Evolutionary conservation across 2,113 vertebrate genomes (phyloP).

Genomic region (Corydoras maculifer): DNA sequence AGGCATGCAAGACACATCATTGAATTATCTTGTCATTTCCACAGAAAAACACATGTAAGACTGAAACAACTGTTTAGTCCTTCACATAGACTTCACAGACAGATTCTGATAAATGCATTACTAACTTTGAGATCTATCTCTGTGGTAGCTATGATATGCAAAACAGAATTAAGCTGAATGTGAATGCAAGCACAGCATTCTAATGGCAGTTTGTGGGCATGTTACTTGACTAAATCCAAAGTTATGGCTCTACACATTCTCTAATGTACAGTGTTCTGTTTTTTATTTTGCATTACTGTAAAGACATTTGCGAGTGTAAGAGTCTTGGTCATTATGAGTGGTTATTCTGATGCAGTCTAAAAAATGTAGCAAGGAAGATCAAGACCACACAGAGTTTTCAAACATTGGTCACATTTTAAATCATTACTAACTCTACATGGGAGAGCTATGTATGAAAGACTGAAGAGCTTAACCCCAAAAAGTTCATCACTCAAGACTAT

Average conservation of each 20-base stretch:
- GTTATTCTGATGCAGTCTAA: conserved; percentile 7
- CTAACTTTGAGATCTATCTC: conserved; percentile 2
- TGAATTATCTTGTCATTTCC: conserved; percentile 20
- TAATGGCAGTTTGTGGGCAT: conserved; percentile 2
- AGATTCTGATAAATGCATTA: conserved; percentile 44
- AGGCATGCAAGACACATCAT: conserved; percentile 32
- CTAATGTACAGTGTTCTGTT: conserved; percentile 3
- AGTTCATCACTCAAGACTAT: conserved; percentile 8
- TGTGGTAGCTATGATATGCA: not conserved
- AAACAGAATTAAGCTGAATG: conserved; percentile 1
- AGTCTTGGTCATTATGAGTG: not conserved
- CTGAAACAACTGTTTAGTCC: not conserved
- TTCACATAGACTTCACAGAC: conserved; percentile 26
- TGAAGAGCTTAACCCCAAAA: conserved; percentile 11
- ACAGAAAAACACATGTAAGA: not conserved
- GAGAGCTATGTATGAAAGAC: not conserved
- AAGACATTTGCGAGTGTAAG: not conserved
- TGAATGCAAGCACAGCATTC: not conserved
- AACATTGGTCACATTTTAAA: conserved; percentile 5
- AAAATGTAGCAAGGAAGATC: conserved; percentile 1
- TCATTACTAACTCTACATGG: conserved; percentile 4
- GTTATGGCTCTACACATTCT: not conserved
- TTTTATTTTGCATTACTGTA: not conserved
- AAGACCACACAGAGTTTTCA: conserved; percentile 1
- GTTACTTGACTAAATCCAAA: not conserved